These are phyloP conservation scores for Diploscapter pachys DNA, from an alignment of 1,140 invertebrate genomes.

Conservation along the genomic window DNA sequence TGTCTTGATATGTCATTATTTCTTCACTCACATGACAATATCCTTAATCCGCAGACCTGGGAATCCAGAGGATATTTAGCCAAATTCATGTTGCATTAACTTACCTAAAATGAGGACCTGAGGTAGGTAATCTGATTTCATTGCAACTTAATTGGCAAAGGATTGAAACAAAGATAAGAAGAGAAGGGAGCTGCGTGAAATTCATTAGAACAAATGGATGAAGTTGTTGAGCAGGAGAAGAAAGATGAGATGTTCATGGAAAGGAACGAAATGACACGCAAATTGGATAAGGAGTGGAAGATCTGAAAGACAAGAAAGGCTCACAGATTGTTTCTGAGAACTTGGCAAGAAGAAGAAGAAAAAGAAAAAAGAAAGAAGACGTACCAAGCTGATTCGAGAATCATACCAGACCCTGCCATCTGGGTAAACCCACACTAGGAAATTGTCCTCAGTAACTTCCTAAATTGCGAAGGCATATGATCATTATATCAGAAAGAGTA, in stretches of 20 bases:
- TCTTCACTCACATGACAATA: slow-evolving; percentile 41
- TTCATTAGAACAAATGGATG: not conserved
- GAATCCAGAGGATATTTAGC: slow-evolving; percentile 56
- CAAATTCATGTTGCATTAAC: slow-evolving; percentile 55
- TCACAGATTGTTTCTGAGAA: not conserved
- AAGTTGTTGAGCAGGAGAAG: not conserved
- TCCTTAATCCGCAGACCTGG: slow-evolving; percentile 50
- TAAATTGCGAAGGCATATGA: slow-evolving; percentile 22
- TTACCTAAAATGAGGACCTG: slow-evolving; percentile 14
- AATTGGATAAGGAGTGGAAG: not conserved
- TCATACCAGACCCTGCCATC: slow-evolving; percentile 56
- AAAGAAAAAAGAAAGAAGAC: not conserved
- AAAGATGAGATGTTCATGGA: not conserved
- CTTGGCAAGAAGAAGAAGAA: not conserved
- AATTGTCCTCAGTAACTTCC: slow-evolving; percentile 56
- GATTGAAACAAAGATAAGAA: no score
- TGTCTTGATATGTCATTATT: no score
- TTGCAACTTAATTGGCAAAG: not conserved
- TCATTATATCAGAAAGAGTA: not conserved
- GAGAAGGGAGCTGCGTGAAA: not conserved
- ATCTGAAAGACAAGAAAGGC: not conserved
- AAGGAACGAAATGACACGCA: not conserved
- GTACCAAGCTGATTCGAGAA: slow-evolving; percentile 32
- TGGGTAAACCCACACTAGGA: slow-evolving; percentile 57
- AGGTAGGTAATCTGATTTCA: not conserved